Conservation (phyloP, 2,888 invertebrate species). For the Crocallis elinguaria region DNA sequence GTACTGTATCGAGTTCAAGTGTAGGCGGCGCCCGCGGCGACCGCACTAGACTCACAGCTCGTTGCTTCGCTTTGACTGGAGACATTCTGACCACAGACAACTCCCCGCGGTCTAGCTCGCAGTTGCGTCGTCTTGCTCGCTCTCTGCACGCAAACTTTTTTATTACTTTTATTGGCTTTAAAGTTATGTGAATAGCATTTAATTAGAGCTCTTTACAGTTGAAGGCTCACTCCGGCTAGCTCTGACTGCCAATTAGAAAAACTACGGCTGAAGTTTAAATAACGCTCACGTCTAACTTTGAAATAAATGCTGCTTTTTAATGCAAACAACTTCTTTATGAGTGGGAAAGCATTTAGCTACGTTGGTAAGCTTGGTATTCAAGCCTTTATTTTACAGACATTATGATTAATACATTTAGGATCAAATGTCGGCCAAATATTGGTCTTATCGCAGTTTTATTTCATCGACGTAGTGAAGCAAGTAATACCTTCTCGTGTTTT, state of each 20-base stretch:
- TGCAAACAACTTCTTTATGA: no score
- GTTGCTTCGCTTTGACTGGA: slow-evolving; percentile 64
- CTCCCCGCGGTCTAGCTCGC: slow-evolving; percentile 92
- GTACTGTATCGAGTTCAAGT: slow-evolving; percentile 92
- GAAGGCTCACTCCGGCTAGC: neutral
- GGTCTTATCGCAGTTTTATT: slow-evolving; percentile 28
- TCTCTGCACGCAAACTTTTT: slow-evolving; percentile 78
- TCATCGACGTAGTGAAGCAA: slow-evolving; percentile 21
- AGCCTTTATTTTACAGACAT: no score
- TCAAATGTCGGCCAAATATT: no score
- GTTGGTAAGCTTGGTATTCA: no score
- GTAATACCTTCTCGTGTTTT: slow-evolving; percentile 24
- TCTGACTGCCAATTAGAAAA: slow-evolving; percentile 12
- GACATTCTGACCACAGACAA: slow-evolving; percentile 90
- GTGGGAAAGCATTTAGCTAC: no score
- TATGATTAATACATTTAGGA: no score
- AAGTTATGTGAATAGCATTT: slow-evolving; percentile 7
- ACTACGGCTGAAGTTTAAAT: neutral
- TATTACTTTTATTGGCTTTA: neutral
- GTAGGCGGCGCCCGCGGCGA: slow-evolving; percentile 91
- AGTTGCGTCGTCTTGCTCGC: slow-evolving; percentile 91
- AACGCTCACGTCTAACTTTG: neutral
- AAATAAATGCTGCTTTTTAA: slow-evolving; percentile 2
- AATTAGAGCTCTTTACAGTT: slow-evolving; percentile 6
- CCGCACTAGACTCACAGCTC: slow-evolving; percentile 75